Evolutionary conservation across 2,113 vertebrate species (phyloP), one percentile per base, ranked within the genome.

Genomic region (Alligator mississippiensis): DNA sequence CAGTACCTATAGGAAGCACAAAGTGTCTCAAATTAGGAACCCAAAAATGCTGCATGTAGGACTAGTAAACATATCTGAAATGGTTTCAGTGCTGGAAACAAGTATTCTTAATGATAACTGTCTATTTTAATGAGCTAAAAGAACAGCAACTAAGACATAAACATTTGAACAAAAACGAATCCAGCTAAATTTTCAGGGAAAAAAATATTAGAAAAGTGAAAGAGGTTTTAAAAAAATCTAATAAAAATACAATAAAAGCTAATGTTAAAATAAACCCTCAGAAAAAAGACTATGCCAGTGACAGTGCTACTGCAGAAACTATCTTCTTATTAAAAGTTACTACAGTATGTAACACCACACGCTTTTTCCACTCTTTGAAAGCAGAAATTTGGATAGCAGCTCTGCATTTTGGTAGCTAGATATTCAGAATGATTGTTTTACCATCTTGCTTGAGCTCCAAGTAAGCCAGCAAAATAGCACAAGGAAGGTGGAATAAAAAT

Each of bases 231-330:
- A 96, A 90, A 47, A 85, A 93, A 84, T n/a, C 83, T 93, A 94
- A 95, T 96, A 95, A 96, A 96, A 97, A 94, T 88, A 81, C 57
- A 85, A 63, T 96, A 93, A 94, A 94, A 94, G 9, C 88, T 96
- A 95, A 94, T 95, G 93, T 96, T 62, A 14, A 96, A 85, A 92
- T 72, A 18, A 90, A 84, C 82, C 85, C 78, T 84, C 79, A 77
- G 93, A 93, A 96, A 82, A 80, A 92, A 83, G 60, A 80, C 79
- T 87, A 64, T 90, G 84, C 84, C 77, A 93, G 88, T 74, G 85
- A 58, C 22, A 64, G 25, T 9, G 58, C 57, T 60, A 81, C 90
- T 89, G 82, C 9, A 80, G 86, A 88, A 87, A 92, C 94, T 93
- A 93, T 92, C 94, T 66, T 87, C 87, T 94, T 88, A 61, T 80